A percentile compares a stretch with the other conserved stretches of the same genome.
phyloP scores from a whole-genome alignment of 2,888 invertebrate species.

The Harpalus rufipes region DNA sequence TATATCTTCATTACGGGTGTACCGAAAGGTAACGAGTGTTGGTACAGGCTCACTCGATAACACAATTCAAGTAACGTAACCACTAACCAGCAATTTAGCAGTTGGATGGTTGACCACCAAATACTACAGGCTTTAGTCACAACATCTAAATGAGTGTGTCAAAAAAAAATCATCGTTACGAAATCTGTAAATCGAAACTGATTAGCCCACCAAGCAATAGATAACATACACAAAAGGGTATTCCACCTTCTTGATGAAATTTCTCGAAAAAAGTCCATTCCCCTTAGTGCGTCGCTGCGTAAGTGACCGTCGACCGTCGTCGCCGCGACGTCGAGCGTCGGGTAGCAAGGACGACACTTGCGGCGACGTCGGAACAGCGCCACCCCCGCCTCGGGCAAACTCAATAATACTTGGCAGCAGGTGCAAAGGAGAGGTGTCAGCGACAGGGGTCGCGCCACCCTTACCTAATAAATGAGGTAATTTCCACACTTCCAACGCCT shows the following conservation, averaged over 20 bases:
- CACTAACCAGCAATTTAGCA: too few species aligned
- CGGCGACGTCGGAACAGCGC: constrained; percentile 49
- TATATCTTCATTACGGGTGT: too few species aligned
- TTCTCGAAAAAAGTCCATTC: background rate
- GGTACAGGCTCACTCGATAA: too few species aligned
- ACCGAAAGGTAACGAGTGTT: too few species aligned
- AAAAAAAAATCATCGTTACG: too few species aligned
- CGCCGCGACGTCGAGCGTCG: background rate
- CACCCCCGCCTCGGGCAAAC: constrained; percentile 72
- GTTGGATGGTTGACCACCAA: too few species aligned
- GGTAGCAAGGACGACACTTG: constrained; percentile 56
- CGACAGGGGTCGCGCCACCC: constrained; percentile 77
- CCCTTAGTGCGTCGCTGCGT: constrained; percentile 25
- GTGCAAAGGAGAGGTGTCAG: constrained; percentile 79
- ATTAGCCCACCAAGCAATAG: too few species aligned
- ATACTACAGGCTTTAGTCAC: too few species aligned
- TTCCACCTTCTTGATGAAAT: background rate
- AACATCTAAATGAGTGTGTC: too few species aligned
- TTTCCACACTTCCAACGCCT: constrained; percentile 77
- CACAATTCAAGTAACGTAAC: too few species aligned
- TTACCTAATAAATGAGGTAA: constrained; percentile 79
- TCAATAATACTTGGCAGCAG: constrained; percentile 78
- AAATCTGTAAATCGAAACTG: too few species aligned
- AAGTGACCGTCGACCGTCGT: constrained; percentile 26
- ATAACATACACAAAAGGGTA: too few species aligned